These are phyloP conservation scores for Cavia porcellus DNA, from an alignment of 2,113 vertebrate genomes.

Conservation along the genomic window DNA sequence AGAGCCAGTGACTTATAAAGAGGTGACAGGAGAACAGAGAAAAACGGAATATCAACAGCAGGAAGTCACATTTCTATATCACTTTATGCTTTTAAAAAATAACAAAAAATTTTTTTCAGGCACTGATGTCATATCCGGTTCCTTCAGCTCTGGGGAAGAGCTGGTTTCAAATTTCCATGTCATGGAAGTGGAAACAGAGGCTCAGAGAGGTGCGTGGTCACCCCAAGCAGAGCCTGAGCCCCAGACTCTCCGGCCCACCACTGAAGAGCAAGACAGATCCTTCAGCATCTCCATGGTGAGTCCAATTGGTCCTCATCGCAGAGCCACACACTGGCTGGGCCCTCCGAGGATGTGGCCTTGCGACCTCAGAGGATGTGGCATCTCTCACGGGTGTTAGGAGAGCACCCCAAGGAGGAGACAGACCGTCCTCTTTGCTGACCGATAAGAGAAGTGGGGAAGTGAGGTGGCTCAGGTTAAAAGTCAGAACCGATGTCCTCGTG, in stretches of 20 bases:
- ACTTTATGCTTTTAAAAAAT: too few species aligned
- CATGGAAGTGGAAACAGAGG: not conserved
- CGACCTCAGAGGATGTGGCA: accelerated
- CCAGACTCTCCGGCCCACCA: not conserved
- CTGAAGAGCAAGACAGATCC: accelerated
- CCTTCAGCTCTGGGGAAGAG: not conserved
- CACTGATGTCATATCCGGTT: not conserved
- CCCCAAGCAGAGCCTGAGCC: not conserved
- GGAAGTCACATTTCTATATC: not conserved
- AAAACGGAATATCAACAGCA: not conserved
- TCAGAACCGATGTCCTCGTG: not conserved
- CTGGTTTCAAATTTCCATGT: not conserved
- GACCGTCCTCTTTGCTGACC: not conserved
- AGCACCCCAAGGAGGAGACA: not conserved
- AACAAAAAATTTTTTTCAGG: not conserved
- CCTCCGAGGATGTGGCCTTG: not conserved
- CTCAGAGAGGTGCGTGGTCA: not conserved
- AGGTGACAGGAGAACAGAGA: not conserved
- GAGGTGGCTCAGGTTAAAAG: not conserved
- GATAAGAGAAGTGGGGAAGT: not conserved
- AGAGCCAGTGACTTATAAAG: not conserved
- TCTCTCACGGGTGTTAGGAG: not conserved
- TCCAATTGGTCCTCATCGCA: too few species aligned
- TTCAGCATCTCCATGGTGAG: accelerated
- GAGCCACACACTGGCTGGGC: not conserved